phyloP scores from a whole-genome alignment of 2,113 vertebrate genomes.

The Leptodactylus fuscus region DNA sequence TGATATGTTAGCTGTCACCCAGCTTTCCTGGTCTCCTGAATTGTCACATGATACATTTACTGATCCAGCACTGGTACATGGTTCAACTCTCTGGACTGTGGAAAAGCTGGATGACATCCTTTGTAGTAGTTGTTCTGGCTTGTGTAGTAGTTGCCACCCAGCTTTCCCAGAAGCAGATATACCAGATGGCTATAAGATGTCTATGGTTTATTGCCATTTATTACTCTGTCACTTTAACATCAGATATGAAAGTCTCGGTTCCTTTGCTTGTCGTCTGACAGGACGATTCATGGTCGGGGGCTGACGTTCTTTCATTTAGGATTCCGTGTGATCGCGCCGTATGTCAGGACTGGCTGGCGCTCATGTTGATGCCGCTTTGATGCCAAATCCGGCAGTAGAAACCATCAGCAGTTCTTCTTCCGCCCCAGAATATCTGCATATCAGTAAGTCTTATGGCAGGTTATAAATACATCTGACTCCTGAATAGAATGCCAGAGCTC shows the following conservation, averaged over 20 bases:
- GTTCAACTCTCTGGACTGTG: no score
- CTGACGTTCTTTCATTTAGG: not conserved
- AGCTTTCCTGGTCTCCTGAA: no score
- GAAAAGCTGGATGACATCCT: no score
- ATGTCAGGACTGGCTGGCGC: not conserved
- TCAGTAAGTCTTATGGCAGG: not conserved
- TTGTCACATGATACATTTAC: no score
- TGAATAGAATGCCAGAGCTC: not conserved
- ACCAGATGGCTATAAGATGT: no score
- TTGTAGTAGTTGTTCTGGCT: no score
- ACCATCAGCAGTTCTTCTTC: not conserved
- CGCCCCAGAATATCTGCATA: not conserved
- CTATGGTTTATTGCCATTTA: no score
- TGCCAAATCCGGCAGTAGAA: not conserved
- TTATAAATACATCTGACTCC: no score
- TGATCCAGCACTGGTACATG: no score
- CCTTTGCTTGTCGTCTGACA: not conserved
- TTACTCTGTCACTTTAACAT: not conserved
- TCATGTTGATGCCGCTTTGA: not conserved
- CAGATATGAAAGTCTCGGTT: not conserved
- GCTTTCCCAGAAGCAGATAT: not conserved
- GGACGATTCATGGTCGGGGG: not conserved
- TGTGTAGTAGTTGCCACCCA: no score
- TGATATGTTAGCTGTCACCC: not conserved
- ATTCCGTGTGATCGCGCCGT: constrained; percentile 15